These are phyloP conservation scores for Dipodomys spectabilis DNA, from an alignment of 2,113 vertebrate species.

Conservation along the genomic window DNA sequence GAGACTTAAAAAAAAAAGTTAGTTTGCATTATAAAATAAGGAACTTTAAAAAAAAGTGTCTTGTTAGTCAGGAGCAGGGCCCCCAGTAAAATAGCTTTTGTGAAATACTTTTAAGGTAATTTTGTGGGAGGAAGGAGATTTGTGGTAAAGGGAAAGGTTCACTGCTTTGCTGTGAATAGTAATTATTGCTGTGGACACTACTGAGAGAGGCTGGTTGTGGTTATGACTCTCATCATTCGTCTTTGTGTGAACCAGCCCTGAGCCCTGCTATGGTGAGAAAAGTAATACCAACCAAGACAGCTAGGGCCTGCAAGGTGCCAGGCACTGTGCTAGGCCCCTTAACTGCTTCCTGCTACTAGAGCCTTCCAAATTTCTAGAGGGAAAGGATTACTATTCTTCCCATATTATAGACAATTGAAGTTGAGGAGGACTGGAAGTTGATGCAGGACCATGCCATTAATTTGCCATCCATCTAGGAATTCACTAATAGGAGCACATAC, in stretches of 20 bases:
- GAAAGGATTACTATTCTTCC: background rate
- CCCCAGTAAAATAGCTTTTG: background rate
- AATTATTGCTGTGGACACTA: background rate
- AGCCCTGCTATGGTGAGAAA: background rate
- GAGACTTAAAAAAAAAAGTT: background rate
- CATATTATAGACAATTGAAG: constrained; percentile 19
- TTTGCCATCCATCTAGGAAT: background rate
- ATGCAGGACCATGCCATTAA: background rate
- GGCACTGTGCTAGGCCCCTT: background rate
- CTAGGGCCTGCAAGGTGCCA: background rate
- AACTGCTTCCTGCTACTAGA: background rate
- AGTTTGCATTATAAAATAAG: background rate
- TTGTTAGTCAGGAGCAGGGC: background rate
- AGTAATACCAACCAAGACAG: background rate
- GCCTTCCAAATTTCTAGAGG: background rate
- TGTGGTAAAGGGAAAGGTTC: background rate
- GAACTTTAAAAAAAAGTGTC: background rate
- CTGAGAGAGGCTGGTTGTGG: background rate
- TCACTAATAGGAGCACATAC: background rate
- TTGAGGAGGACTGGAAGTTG: background rate
- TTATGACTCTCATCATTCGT: constrained; percentile 15
- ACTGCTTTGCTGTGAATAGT: background rate
- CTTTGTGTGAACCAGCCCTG: background rate
- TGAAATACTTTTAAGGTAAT: background rate
- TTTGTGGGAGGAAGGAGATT: background rate